Conservation (phyloP, 2,888 invertebrate genomes). For the Mactromeris polynyma region DNA sequence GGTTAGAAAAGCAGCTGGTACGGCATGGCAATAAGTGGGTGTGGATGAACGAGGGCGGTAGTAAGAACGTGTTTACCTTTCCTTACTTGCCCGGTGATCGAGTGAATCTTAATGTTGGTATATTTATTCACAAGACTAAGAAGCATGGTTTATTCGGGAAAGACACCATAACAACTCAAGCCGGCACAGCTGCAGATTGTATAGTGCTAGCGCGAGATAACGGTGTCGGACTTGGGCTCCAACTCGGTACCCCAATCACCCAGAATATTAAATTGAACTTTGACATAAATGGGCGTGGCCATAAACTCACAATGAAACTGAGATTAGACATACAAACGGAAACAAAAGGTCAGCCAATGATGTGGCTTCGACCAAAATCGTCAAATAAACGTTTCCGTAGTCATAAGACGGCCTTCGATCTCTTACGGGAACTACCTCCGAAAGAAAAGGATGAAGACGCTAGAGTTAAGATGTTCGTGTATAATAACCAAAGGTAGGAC, state of each 20-base stretch:
- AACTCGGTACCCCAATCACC: slow-evolving; percentile 65
- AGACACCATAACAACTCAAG: slow-evolving; percentile 73
- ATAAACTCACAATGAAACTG: slow-evolving; percentile 74
- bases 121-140: slow-evolving; percentile 75
- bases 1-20: slow-evolving; percentile 72
- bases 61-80: slow-evolving; percentile 69
- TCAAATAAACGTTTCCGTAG: slow-evolving; percentile 72
- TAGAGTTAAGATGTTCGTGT: slow-evolving; percentile 69
- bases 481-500: slow-evolving; percentile 73
- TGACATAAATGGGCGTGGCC: slow-evolving; percentile 73
- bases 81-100: slow-evolving; percentile 75
- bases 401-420: slow-evolving; percentile 61
- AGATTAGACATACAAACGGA: slow-evolving; percentile 70
- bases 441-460: slow-evolving; percentile 71
- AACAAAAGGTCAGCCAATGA: slow-evolving; percentile 71
- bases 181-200: slow-evolving; percentile 75
- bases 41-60: slow-evolving; percentile 68
- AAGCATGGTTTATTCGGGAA: slow-evolving; percentile 75
- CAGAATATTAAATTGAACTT: slow-evolving; percentile 75
- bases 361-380: slow-evolving; percentile 74
- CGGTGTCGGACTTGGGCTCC: slow-evolving; percentile 75
- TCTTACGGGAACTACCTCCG: slow-evolving; percentile 71
- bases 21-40: slow-evolving; percentile 76
- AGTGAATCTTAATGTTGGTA: slow-evolving; percentile 76
- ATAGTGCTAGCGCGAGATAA: slow-evolving; percentile 76